Percentiles rank a stretch among this genome's conserved stretches.
Conservation (phyloP, 2,113 vertebrate species). For the Genyomyrus donnyi region DNA sequence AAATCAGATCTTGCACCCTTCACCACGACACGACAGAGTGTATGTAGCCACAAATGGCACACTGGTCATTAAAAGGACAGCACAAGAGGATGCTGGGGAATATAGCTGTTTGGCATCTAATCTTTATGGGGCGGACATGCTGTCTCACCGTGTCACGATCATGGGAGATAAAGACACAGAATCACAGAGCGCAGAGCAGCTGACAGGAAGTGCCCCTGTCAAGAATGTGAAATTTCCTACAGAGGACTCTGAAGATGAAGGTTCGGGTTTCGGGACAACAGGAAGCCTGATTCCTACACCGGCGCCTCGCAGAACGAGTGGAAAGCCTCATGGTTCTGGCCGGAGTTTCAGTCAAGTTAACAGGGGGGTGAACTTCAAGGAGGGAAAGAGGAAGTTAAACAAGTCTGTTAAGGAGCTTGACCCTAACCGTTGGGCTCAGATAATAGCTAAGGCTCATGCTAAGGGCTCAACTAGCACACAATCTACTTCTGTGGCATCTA, state of each 20-base stretch:
- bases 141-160: conserved; percentile 57
- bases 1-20: conserved; percentile 51
- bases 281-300: conserved; percentile 38
- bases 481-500: conserved; percentile 28
- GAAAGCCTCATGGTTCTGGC: conserved; percentile 34
- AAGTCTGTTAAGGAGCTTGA: conserved; percentile 58
- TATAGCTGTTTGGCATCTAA: conserved; percentile 66
- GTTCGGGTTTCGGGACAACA: conserved; percentile 61
- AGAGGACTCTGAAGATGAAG: conserved; percentile 44
- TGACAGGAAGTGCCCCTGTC: background rate
- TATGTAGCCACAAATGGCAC: conserved; percentile 59
- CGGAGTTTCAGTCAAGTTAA: conserved; percentile 22
- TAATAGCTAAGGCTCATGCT: conserved; percentile 53
- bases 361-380: conserved; percentile 45
- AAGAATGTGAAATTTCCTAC: conserved; percentile 20
- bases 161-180: conserved; percentile 32
- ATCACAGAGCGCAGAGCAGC: conserved; percentile 27
- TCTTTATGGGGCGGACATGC: conserved; percentile 62
- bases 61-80: conserved; percentile 50
- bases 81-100: conserved; percentile 57
- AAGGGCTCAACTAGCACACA: conserved; percentile 38
- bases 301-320: conserved; percentile 39
- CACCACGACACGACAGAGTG: conserved; percentile 42
- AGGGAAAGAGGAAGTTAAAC: conserved; percentile 53
- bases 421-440: conserved; percentile 57